Conservation (phyloP, 2,113 vertebrate genomes). For the Lepus europaeus region DNA sequence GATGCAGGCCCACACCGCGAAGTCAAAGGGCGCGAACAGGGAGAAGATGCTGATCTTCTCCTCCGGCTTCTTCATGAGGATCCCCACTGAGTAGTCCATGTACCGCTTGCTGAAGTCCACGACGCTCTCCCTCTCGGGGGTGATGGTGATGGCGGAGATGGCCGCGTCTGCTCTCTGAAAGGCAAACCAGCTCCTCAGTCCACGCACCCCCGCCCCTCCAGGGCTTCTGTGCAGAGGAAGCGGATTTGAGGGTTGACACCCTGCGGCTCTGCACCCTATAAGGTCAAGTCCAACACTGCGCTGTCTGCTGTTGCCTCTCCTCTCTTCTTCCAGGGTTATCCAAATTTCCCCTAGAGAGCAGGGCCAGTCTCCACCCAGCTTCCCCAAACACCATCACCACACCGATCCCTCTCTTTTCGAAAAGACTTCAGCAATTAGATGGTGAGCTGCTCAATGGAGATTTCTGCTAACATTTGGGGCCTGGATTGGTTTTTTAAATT, state of each 20-base stretch:
- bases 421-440: not conserved
- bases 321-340: not conserved
- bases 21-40: slow-evolving; percentile 96
- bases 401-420: not conserved
- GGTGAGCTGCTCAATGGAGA: not conserved
- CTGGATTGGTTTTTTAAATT: too few species aligned
- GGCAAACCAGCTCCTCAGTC: slow-evolving; percentile 63
- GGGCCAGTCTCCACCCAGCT: not conserved
- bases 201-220: not conserved
- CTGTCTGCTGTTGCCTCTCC: not conserved
- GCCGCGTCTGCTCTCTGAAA: slow-evolving; percentile 96
- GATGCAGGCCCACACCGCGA: slow-evolving; percentile 98
- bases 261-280: not conserved
- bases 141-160: slow-evolving; percentile 97
- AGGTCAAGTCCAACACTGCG: not conserved
- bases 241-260: not conserved
- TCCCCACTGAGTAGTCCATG: slow-evolving; percentile 98
- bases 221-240: not conserved
- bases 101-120: slow-evolving; percentile 99
- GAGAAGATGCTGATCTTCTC: slow-evolving; percentile 99
- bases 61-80: slow-evolving; percentile 95
- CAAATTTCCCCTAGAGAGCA: not conserved
- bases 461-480: not conserved
- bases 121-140: slow-evolving; percentile 95
- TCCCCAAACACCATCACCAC: not conserved